Base-by-base conservation (phyloP, 2,888 invertebrate genomes). In the Gibbula magus region DNA sequence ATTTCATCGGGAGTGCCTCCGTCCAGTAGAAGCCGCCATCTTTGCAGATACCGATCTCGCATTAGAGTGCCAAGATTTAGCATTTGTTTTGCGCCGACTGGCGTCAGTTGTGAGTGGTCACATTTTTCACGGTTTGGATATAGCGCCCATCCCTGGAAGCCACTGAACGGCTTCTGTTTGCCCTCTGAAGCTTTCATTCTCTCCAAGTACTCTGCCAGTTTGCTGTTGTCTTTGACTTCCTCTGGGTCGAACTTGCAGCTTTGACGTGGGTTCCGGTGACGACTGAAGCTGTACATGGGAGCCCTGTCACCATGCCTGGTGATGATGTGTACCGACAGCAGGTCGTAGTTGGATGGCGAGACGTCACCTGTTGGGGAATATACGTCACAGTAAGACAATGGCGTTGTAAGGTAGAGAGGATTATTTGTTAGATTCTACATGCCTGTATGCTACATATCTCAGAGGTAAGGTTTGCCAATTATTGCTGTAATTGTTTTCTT, bases 271-370 rank as follows among this genome's bases (percentile, higher is more conserved):
- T 80, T 79, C 8, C 79, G 73, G 35, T 96, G 96, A 81, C 96
- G 96, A 77, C 95, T 95, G 0, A 98, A 95, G 90, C 97, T 96
- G 13, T 96, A 96, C 83, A 98, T 94, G 0, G 98, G 96, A 0
- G 97, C 97, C 75, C 98, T 94, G 92, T 98, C 98, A 0, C 98
- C 98, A 91, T 98, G 98, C 20, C 98, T 94, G 4, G 97, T 95
- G 74, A 97, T 82, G 3, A 91, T 84, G 61, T 91, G 88, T 1
- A 90, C 90, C 25, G 87, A 82, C 54, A 84, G 75, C n/a, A 92
- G 84, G 18, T 82, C 80, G 76, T 85, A 88, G 13, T 45, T 45
- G 84, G 86, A 8, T 74, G 32, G 2, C 83, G 78, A 8, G 78
- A 78, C 52, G 79, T 75, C 45, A 88, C 88, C 89, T 82, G 13